These are phyloP conservation scores for Festucalex cinctus DNA, from an alignment of 2,113 vertebrate genomes.

Conservation along the genomic window DNA sequence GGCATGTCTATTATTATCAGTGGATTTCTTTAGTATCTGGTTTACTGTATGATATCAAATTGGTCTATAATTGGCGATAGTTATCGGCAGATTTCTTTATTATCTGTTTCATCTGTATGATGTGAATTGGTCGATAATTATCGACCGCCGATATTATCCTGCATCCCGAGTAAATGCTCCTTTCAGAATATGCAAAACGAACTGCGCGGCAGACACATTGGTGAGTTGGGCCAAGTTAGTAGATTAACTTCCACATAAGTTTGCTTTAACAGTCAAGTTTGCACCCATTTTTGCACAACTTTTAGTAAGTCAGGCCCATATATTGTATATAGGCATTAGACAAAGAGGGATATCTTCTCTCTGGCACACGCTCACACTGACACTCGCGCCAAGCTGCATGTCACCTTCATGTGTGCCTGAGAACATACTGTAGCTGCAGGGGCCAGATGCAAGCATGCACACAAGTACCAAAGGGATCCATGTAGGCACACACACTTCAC, in stretches of 20 bases:
- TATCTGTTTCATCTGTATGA: no score
- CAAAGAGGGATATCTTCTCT: not conserved
- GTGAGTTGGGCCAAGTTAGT: not conserved
- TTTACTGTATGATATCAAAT: no score
- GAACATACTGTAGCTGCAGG: slow-evolving; percentile 36
- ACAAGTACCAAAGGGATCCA: slow-evolving; percentile 52
- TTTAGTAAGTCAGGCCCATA: not conserved
- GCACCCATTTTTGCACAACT: not conserved
- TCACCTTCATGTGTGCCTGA: slow-evolving; percentile 23
- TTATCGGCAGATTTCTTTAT: no score
- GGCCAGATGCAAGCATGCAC: slow-evolving; percentile 14
- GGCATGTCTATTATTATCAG: no score
- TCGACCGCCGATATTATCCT: no score
- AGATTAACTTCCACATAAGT: not conserved
- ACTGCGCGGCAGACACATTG: no score
- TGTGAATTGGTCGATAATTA: no score
- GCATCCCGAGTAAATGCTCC: no score
- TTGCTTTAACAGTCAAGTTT: not conserved
- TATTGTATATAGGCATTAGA: not conserved
- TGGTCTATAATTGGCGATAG: no score
- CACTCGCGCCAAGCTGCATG: slow-evolving; percentile 24
- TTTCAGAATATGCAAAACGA: not conserved
- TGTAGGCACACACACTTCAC: slow-evolving; percentile 31
- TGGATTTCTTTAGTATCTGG: no score
- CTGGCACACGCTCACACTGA: not conserved